Percentiles rank a stretch among this genome's conserved stretches.
These are phyloP conservation scores for Gastrophysa polygoni DNA, from an alignment of 2,888 invertebrate genomes.

Conservation along the genomic window DNA sequence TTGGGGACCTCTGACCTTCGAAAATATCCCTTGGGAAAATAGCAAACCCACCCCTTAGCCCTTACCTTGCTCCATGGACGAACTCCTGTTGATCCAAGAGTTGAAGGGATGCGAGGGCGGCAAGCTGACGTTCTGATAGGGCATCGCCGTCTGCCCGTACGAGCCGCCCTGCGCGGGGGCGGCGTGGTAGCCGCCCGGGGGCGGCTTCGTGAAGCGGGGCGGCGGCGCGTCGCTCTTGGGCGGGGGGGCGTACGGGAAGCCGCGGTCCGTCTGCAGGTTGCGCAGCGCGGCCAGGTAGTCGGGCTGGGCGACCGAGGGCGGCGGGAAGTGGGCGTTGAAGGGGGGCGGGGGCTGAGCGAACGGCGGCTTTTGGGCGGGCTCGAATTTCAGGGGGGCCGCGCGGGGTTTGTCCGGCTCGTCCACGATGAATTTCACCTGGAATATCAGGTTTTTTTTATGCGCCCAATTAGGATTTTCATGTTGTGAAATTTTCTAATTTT, in stretches of 20 bases:
- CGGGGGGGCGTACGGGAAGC: conserved; percentile 45
- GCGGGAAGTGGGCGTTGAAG: conserved; percentile 44
- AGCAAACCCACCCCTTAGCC: too few relatives aligned
- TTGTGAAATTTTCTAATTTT: conserved; percentile 1
- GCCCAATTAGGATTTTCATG: conserved; percentile 2
- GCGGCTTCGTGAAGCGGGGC: conserved; percentile 20
- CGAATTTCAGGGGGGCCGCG: conserved; percentile 45
- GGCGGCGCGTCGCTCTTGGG: too few relatives aligned
- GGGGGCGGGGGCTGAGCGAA: conserved; percentile 31
- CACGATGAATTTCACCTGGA: conserved; percentile 55
- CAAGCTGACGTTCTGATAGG: conserved; percentile 34
- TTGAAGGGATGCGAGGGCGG: conserved; percentile 37
- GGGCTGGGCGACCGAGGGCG: conserved; percentile 35
- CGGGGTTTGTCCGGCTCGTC: conserved; percentile 48
- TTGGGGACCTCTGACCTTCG: too few relatives aligned
- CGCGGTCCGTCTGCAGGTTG: too few relatives aligned
- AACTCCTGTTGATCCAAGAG: conserved; percentile 35
- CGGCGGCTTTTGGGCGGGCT: conserved; percentile 29
- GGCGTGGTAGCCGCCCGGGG: background rate
- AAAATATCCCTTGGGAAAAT: too few relatives aligned
- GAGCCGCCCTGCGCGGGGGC: conserved; percentile 1
- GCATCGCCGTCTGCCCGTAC: conserved; percentile 16
- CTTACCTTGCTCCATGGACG: conserved; percentile 10
- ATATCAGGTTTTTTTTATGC: background rate
- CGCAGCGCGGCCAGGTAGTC: conserved; percentile 46